Evolutionary conservation across 2,113 vertebrate genomes (phyloP), one percentile per base, ranked within the genome.

Genomic region (Narcine bancroftii): DNA sequence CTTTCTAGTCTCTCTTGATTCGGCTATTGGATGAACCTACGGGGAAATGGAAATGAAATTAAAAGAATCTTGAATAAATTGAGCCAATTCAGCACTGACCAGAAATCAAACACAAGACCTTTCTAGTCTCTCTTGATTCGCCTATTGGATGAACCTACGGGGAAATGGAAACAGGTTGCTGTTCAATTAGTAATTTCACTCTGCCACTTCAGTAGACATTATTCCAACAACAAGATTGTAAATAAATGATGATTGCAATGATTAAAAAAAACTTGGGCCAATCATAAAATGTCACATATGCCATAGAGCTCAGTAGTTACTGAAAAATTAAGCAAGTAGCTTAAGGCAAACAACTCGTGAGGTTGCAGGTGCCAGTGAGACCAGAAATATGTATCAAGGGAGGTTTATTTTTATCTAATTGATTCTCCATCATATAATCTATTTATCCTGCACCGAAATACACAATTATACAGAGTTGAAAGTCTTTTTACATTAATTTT

Each of bases 331-430:
- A 91, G 63, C 89, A 71, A 71, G 63, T 71, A 15, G 89, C 89
- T 39, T 91, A 24, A 6, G 89, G 89, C 65, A 69, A 71, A 47
- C 39, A 69, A 91, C 89, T 91, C 89, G 89, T 69, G 65, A 91
- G 89, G 60, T 66, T 91, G 65, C 89, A 91, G 89, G 89, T 91
- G 89, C 36, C 89, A 91, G 45, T 69, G 39, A 91, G 89, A 69
- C 63, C 45, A 91, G 39, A 66, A 91, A 47, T 91, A 29, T 71
- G 89, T 10, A 69, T 91, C 63, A 91, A 87, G 81, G 81, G 81
- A 87, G 81, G 89, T 91, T 91, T 66, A 45, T 91, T 91, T 69
- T 69, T 91, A 91, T 33, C 89, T 91, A 69, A 91, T 33, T 71
- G 65, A 91, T 71, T 91, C 89, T 47, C 63, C 63, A 91, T 71